phyloP scores from a whole-genome alignment of 2,797 vertebrate species.

The Pteronotus mesoamericanus region DNA sequence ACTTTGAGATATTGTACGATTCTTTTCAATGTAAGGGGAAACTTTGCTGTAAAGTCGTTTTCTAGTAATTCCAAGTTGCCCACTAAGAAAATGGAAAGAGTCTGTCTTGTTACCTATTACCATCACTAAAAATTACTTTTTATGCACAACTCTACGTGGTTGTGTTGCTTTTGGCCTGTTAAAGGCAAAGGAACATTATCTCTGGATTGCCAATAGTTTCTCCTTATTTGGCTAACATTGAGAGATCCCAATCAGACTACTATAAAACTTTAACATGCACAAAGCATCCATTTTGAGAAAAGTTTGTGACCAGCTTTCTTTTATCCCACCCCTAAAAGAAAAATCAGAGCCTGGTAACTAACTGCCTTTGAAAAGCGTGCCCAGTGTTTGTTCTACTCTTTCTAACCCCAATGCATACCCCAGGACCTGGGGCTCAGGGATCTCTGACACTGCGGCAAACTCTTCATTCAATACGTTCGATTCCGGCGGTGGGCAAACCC shows the following conservation, averaged over 20 bases:
- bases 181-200: constrained; percentile 85
- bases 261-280: constrained; percentile 86
- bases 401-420: background rate
- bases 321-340: constrained; percentile 52
- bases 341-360: constrained; percentile 36
- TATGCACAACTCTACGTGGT: constrained; percentile 39
- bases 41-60: background rate
- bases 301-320: constrained; percentile 73
- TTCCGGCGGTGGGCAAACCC: background rate
- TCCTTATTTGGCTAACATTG: constrained; percentile 89
- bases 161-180: constrained; percentile 77
- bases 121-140: constrained; percentile 56
- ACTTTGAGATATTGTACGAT: background rate
- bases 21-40: background rate
- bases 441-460: constrained; percentile 53
- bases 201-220: constrained; percentile 85
- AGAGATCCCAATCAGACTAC: constrained; percentile 86
- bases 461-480: background rate
- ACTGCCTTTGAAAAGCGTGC: background rate
- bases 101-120: constrained; percentile 30
- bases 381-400: background rate
- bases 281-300: constrained; percentile 86
- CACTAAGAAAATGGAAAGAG: constrained; percentile 37
- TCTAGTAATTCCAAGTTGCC: constrained; percentile 29
- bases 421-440: background rate